phyloP scores from a whole-genome alignment of 2,113 vertebrate species.

The Toxostoma redivivum region DNA sequence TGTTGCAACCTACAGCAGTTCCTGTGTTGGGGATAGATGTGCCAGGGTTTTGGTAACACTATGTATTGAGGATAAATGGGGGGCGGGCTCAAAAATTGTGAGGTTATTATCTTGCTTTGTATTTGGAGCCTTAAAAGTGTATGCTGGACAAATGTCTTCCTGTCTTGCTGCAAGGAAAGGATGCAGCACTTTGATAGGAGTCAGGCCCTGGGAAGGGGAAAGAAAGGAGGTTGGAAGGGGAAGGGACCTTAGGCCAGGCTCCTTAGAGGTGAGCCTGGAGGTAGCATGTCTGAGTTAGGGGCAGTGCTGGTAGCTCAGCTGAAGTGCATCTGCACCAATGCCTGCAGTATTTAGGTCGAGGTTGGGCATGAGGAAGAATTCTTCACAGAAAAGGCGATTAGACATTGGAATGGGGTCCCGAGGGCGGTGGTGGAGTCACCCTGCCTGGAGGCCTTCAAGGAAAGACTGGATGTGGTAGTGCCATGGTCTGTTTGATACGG shows the following conservation, averaged over 20 bases:
- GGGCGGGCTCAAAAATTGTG: accelerated
- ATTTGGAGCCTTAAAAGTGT: background rate
- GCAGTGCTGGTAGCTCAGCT: too few relatives aligned
- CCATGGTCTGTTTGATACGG: background rate
- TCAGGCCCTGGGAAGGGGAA: too few relatives aligned
- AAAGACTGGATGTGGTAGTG: background rate
- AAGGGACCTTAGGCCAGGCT: background rate
- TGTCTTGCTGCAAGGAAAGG: background rate
- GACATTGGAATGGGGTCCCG: background rate
- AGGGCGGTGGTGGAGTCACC: accelerated
- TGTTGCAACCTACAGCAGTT: background rate
- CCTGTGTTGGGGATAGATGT: accelerated
- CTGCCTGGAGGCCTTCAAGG: background rate
- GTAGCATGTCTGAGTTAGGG: too few relatives aligned
- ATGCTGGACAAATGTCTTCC: background rate
- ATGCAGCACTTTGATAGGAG: accelerated
- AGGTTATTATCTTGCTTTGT: background rate
- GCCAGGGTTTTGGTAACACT: background rate
- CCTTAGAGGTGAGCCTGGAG: background rate
- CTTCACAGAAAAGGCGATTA: background rate
- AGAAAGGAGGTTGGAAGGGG: background rate
- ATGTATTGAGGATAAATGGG: accelerated
- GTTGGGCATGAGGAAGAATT: background rate
- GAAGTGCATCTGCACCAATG: background rate
- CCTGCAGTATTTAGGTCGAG: background rate